Evolutionary conservation across 2,797 vertebrate species (phyloP).

Genomic region (Lerista edwardsae): DNA sequence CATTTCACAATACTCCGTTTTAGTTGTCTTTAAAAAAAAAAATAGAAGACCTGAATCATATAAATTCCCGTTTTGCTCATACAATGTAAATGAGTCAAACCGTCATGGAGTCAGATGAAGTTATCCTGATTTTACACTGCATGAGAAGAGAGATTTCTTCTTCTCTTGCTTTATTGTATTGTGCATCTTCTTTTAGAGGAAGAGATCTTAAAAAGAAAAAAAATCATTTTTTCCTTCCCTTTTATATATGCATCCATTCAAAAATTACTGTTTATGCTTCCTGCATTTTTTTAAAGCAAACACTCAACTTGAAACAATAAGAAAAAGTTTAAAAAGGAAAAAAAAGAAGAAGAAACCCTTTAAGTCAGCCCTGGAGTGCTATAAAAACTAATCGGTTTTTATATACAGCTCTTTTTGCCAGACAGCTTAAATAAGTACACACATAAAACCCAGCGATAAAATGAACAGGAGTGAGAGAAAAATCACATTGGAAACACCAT

Average conservation of each 20-base stretch:
- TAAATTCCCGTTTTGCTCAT: conserved; percentile 41
- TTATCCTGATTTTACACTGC: conserved; percentile 41
- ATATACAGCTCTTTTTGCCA: conserved; percentile 72
- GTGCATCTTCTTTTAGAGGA: neutral
- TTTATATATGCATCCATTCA: conserved; percentile 67
- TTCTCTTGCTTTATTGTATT: no score
- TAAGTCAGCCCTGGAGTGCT: conserved; percentile 73
- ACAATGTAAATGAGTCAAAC: conserved; percentile 29
- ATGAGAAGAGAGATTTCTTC: conserved; percentile 15
- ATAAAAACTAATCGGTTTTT: conserved; percentile 78
- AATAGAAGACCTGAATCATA: conserved; percentile 20
- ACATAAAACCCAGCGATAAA: conserved; percentile 75
- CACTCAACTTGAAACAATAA: conserved; percentile 38
- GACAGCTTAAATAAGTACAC: conserved; percentile 74
- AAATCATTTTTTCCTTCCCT: conserved; percentile 59
- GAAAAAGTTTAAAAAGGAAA: conserved; percentile 56
- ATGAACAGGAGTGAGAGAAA: conserved; percentile 65
- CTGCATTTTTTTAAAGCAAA: conserved; percentile 58
- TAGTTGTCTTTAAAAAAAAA: conserved; percentile 63
- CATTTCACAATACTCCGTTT: conserved; percentile 79
- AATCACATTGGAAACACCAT: conserved; percentile 48
- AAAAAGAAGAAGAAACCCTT: conserved; percentile 59
- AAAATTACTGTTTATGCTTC: conserved; percentile 70
- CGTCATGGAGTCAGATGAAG: neutral
- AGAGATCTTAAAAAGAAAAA: conserved; percentile 20